These are phyloP conservation scores for Stegodyphus mimosarum DNA, from an alignment of 1,140 invertebrate genomes.

Conservation along the genomic window DNA sequence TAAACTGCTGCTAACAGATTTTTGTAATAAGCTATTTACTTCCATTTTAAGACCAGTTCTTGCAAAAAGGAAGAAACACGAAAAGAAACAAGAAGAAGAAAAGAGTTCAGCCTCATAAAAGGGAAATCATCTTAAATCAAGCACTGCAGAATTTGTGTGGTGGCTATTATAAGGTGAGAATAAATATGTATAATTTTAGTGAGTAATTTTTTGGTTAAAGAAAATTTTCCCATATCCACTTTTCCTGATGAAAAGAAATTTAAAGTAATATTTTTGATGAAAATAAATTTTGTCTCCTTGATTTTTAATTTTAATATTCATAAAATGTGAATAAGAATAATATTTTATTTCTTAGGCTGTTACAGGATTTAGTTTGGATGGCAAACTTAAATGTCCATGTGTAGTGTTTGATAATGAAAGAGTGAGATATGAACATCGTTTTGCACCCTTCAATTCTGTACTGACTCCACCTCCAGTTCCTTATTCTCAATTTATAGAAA, in stretches of 20 bases:
- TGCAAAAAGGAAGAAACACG: constrained; percentile 69
- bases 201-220: not conserved
- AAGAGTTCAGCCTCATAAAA: constrained; percentile 80
- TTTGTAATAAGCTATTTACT: not conserved
- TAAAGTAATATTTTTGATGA: not conserved
- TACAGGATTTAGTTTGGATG: constrained; percentile 78
- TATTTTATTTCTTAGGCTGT: constrained; percentile 74
- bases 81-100: constrained; percentile 75
- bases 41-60: constrained; percentile 63
- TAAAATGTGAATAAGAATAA: not conserved
- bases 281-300: not conserved
- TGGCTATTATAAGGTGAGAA: constrained; percentile 88
- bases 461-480: constrained; percentile 90
- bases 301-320: not conserved
- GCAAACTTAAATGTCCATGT: constrained; percentile 79
- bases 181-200: not conserved
- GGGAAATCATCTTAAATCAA: constrained; percentile 87
- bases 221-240: not conserved
- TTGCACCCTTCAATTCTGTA: constrained; percentile 86
- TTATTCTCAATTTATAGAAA: constrained; percentile 84
- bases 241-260: not conserved
- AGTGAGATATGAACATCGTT: constrained; percentile 93
- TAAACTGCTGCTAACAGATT: no score
- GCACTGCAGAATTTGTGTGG: constrained; percentile 93
- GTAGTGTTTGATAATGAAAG: constrained; percentile 90